A percentile compares a stretch with the other conserved stretches of the same genome.
These are phyloP conservation scores for Eupeodes corollae DNA, from an alignment of 1,140 invertebrate species.

Conservation along the genomic window DNA sequence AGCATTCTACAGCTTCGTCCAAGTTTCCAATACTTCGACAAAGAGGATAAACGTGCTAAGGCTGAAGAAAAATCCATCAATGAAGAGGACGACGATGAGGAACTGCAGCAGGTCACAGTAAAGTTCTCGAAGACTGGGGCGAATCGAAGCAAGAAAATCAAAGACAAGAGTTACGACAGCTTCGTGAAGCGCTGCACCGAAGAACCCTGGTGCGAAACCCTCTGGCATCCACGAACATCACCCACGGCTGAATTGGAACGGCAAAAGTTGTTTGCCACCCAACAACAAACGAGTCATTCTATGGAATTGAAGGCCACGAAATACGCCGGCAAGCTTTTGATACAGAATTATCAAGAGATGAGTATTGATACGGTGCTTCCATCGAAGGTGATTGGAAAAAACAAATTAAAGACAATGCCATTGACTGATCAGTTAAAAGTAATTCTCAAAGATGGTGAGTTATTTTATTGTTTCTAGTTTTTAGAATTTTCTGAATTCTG, in stretches of 20 bases:
- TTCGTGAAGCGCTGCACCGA: slow-evolving; percentile 57
- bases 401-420: slow-evolving; percentile 50
- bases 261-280: slow-evolving; percentile 49
- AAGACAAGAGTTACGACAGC: slow-evolving; percentile 64
- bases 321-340: slow-evolving; percentile 58
- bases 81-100: slow-evolving; percentile 46
- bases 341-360: slow-evolving; percentile 47
- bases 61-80: slow-evolving; percentile 46
- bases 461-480: slow-evolving; percentile 5
- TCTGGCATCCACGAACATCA: slow-evolving; percentile 46
- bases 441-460: slow-evolving; percentile 61
- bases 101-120: slow-evolving; percentile 53
- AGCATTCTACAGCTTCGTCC: slow-evolving; percentile 66
- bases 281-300: slow-evolving; percentile 42
- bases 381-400: slow-evolving; percentile 43
- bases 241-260: slow-evolving; percentile 50
- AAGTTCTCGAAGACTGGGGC: slow-evolving; percentile 69
- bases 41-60: slow-evolving; percentile 54
- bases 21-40: slow-evolving; percentile 70
- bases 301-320: slow-evolving; percentile 44
- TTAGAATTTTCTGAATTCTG: not conserved
- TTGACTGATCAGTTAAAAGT: slow-evolving; percentile 60
- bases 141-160: slow-evolving; percentile 58
- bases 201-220: slow-evolving; percentile 65
- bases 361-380: slow-evolving; percentile 40